Percentiles rank a stretch among this genome's conserved stretches.
Conservation (phyloP, 2,888 invertebrate genomes). For the Macrophya annulata region DNA sequence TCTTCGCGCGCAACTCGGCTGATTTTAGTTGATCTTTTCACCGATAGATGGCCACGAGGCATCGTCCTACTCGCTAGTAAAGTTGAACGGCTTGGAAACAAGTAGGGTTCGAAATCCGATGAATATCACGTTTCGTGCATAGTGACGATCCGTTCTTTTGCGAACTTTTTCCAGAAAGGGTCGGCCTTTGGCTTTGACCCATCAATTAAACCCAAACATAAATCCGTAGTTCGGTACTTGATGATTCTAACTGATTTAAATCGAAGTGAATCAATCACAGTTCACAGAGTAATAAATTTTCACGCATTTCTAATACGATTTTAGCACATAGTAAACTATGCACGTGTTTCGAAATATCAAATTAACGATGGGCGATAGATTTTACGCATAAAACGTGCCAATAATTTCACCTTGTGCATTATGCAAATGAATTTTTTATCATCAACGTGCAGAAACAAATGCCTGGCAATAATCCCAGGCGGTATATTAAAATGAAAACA, state of each 20-base stretch:
- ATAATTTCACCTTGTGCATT: no score
- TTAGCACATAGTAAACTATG: not conserved
- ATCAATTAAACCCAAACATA: slow-evolving; percentile 3
- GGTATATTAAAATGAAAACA: not conserved
- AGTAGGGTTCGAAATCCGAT: not conserved
- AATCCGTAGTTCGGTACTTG: not conserved
- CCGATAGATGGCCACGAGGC: slow-evolving; percentile 31
- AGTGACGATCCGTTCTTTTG: slow-evolving; percentile 62
- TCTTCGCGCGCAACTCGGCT: not conserved
- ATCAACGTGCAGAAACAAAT: not conserved
- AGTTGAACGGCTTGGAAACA: slow-evolving; percentile 15
- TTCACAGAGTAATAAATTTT: not conserved
- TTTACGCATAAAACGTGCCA: not conserved
- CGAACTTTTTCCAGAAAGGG: slow-evolving; percentile 75
- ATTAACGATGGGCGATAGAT: not conserved
- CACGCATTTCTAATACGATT: not conserved
- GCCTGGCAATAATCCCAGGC: not conserved
- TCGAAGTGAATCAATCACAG: not conserved
- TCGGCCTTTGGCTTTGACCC: slow-evolving; percentile 72
- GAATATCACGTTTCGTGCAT: slow-evolving; percentile 52
- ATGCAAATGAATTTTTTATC: not conserved
- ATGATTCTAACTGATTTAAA: not conserved
- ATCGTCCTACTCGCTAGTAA: slow-evolving; percentile 4
- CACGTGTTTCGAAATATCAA: not conserved
- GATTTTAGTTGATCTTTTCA: not conserved